A percentile compares a stretch with the other conserved stretches of the same genome.
Conservation (phyloP, 2,888 invertebrate species). For the Caenorhabditis wallacei region DNA sequence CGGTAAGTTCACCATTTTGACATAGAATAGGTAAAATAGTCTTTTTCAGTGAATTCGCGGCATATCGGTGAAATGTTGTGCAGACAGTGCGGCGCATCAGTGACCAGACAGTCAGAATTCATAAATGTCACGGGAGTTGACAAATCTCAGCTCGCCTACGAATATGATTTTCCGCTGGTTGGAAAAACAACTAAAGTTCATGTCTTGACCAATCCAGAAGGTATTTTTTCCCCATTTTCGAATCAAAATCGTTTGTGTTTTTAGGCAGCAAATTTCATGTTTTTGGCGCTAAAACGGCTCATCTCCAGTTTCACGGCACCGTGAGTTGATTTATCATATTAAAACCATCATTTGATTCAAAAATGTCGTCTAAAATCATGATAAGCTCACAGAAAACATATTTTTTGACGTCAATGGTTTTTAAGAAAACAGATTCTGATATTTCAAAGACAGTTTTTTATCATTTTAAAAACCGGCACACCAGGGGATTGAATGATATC, state of each 20-base stretch:
- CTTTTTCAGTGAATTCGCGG: conserved; percentile 45
- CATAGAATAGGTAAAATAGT: not conserved
- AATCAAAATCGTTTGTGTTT: not conserved
- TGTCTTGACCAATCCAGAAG: conserved; percentile 70
- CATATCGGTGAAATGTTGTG: conserved; percentile 70
- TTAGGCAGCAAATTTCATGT: conserved; percentile 69
- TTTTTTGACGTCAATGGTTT: conserved; percentile 27
- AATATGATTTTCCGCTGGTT: conserved; percentile 68
- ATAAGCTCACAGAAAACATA: not conserved
- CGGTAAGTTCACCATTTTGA: conserved; percentile 16
- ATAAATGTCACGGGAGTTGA: conserved; percentile 65
- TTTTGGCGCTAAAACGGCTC: conserved; percentile 64
- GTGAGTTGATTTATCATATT: conserved; percentile 37
- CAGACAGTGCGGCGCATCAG: conserved; percentile 64
- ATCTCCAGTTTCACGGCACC: conserved; percentile 62
- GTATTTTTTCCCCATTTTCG: conserved; percentile 13
- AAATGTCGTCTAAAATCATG: not conserved
- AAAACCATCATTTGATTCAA: not conserved
- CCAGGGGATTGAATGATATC: conserved; percentile 15
- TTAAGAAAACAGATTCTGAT: not conserved
- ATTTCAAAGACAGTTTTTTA: not conserved
- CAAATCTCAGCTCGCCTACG: conserved; percentile 53
- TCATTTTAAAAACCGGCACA: not conserved
- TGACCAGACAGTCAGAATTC: conserved; percentile 68
- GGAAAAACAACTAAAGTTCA: conserved; percentile 69